Evolutionary conservation across 1,140 invertebrate species (phyloP).

Genomic region (Cydia fagiglandana): DNA sequence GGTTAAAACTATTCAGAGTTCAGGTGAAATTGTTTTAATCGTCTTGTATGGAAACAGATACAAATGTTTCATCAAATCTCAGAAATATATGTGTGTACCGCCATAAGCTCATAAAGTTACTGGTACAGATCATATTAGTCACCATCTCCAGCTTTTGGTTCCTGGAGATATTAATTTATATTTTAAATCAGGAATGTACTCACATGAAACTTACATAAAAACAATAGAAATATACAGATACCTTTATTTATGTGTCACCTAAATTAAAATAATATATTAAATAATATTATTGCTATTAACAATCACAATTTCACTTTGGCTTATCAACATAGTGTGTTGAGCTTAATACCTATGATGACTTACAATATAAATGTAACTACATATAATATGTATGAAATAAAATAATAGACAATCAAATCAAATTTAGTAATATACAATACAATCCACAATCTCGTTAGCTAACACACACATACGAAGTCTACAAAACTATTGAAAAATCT

Average conservation of each 20-base stretch:
- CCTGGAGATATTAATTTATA: not conserved
- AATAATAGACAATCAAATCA: not conserved
- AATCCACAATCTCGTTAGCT: conserved; percentile 4
- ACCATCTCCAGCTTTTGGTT: too few relatives aligned
- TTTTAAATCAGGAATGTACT: not conserved
- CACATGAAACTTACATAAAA: not conserved
- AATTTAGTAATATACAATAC: not conserved
- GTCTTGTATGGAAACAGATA: too few relatives aligned
- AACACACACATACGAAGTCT: conserved; percentile 18
- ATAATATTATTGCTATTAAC: conserved; percentile 56
- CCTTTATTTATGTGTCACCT: conserved; percentile 13
- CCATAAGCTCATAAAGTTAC: too few relatives aligned
- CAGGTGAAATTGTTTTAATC: too few relatives aligned
- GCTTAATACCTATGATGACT: conserved; percentile 8
- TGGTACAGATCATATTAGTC: too few relatives aligned
- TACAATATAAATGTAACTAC: not conserved
- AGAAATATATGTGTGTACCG: too few relatives aligned
- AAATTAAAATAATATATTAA: conserved; percentile 33
- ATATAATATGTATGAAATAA: conserved; percentile 16
- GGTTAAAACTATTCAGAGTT: too few relatives aligned
- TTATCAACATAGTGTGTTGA: conserved; percentile 36
- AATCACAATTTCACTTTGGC: conserved; percentile 65
- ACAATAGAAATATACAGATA: not conserved
- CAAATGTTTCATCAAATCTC: too few relatives aligned
- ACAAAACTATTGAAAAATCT: conserved; percentile 22